Conservation (phyloP, 2,113 vertebrate genomes). For the Bubalus kerabau region DNA sequence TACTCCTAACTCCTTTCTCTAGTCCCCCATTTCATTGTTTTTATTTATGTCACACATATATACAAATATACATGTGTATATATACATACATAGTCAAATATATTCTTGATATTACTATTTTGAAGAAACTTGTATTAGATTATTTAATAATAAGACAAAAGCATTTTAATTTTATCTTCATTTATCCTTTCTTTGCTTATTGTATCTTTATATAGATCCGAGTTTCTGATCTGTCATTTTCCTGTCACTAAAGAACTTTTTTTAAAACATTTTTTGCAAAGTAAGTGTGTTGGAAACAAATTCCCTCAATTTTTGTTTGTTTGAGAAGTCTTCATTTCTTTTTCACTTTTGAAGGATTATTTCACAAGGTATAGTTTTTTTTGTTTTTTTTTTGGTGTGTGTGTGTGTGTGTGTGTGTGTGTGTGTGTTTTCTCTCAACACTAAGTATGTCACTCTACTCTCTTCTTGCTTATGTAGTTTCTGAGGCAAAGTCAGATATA, state of each 20-base stretch:
- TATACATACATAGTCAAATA: not conserved
- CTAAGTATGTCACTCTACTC: not conserved
- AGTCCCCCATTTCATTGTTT: not conserved
- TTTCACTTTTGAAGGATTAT: not conserved
- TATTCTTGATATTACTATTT: not conserved
- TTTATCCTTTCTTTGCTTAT: not conserved
- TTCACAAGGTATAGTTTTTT: not conserved
- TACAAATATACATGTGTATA: not conserved
- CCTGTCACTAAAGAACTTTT: not conserved
- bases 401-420: not conserved
- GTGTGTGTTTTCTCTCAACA: not conserved
- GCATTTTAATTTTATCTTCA: not conserved
- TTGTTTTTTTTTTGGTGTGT: not conserved
- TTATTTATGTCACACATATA: not conserved
- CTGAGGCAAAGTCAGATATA: not conserved
- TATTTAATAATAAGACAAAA: not conserved
- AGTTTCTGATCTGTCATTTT: not conserved
- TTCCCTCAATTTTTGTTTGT: not conserved
- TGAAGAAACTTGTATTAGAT: not conserved
- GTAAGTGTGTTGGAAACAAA: not conserved
- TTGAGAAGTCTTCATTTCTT: not conserved
- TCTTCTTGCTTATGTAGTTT: not conserved
- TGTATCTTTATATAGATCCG: not conserved
- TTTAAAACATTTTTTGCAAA: not conserved
- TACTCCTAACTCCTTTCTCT: not conserved